Evolutionary conservation across 2,113 vertebrate genomes (phyloP).

Genomic region (Pelecanoides urinatrix): DNA sequence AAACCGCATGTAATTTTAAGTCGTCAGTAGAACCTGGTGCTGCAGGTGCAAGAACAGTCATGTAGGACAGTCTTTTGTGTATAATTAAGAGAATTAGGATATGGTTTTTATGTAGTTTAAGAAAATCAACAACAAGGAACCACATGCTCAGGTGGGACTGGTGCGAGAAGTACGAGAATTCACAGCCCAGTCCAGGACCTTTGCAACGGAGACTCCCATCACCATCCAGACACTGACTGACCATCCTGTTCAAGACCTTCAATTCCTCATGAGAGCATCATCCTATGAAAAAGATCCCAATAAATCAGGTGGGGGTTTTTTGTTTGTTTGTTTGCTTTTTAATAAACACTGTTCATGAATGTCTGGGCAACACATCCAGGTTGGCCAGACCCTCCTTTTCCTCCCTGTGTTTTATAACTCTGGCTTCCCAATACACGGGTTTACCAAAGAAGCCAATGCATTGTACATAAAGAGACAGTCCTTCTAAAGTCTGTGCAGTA

Average conservation of each 20-base stretch:
- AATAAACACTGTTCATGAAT: rapidly evolving
- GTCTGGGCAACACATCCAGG: background rate
- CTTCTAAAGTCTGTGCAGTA: background rate
- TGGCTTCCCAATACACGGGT: background rate
- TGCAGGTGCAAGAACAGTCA: background rate
- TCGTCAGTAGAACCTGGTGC: background rate
- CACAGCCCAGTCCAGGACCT: background rate
- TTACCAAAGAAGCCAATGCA: background rate
- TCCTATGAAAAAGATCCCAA: background rate
- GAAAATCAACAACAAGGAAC: background rate
- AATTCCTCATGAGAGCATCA: background rate
- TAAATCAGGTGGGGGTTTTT: background rate
- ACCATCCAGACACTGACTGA: background rate
- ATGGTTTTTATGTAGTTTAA: background rate
- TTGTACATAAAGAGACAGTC: background rate
- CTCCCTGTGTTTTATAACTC: background rate
- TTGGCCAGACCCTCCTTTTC: background rate
- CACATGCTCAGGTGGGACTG: background rate
- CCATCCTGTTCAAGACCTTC: background rate
- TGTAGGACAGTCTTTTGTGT: background rate
- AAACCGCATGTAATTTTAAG: background rate
- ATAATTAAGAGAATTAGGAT: background rate
- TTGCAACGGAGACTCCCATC: rapidly evolving
- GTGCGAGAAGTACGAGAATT: background rate
- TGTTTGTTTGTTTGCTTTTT: background rate